These are phyloP conservation scores for Adelges cooleyi DNA, from an alignment of 1,140 invertebrate genomes.

Conservation along the genomic window DNA sequence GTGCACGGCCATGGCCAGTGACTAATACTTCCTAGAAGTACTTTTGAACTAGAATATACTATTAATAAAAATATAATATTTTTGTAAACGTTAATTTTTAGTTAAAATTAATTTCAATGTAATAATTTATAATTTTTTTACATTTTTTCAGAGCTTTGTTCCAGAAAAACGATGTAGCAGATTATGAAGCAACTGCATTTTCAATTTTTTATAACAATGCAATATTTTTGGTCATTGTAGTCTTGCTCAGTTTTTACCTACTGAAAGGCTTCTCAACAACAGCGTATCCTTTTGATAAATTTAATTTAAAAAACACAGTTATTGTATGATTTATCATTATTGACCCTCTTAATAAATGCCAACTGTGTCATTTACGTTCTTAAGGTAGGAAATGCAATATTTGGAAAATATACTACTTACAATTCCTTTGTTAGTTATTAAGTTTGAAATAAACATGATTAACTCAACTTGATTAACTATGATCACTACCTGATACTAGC, in stretches of 20 bases:
- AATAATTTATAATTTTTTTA: no score
- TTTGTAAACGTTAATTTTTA: no score
- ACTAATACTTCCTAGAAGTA: no score
- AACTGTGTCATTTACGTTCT: neutral
- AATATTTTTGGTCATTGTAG: conserved; percentile 86
- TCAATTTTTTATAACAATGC: conserved; percentile 99
- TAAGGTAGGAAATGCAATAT: neutral
- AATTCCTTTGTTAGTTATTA: neutral
- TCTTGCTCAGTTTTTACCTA: conserved; percentile 87
- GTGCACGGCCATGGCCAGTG: no score
- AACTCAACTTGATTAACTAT: no score
- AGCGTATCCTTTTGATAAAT: conserved; percentile 52
- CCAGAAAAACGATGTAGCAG: conserved; percentile 99
- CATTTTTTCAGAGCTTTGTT: conserved; percentile 65
- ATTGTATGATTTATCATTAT: neutral
- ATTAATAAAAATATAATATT: no score
- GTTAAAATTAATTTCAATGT: no score
- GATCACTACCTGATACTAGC: no score
- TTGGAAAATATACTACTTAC: neutral
- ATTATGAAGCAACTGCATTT: conserved; percentile 97
- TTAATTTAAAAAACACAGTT: neutral
- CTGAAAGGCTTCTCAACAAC: conserved; percentile 80
- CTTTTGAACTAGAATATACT: no score
- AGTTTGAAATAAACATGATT: neutral
- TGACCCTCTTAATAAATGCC: neutral